Evolutionary conservation across 2,113 vertebrate species (phyloP).

Genomic region (Arothron firmamentum): DNA sequence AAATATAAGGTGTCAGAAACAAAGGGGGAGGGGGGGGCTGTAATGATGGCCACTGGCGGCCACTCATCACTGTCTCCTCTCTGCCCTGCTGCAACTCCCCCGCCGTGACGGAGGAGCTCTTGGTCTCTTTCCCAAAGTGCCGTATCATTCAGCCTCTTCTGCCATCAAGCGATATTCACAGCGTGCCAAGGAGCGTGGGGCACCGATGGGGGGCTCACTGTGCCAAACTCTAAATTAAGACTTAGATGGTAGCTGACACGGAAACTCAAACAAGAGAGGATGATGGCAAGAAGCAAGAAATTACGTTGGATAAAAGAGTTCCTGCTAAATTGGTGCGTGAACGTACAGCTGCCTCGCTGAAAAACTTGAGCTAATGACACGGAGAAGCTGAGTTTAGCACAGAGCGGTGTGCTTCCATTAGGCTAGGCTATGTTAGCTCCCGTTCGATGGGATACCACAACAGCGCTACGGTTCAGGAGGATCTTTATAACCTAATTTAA

Average conservation of each 20-base stretch:
- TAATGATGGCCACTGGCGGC: constrained; percentile 45
- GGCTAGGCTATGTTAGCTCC: too few relatives aligned
- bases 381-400: neutral
- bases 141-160: constrained; percentile 54
- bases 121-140: constrained; percentile 4
- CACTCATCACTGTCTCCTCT: constrained; percentile 51
- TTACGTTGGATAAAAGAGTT: constrained; percentile 12
- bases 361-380: neutral
- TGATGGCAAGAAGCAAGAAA: constrained; percentile 39
- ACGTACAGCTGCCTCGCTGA: constrained; percentile 7
- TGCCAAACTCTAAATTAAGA: constrained; percentile 36
- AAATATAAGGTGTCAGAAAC: constrained; percentile 43
- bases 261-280: constrained; percentile 28
- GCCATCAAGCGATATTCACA: constrained; percentile 51
- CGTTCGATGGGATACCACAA: too few relatives aligned
- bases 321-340: neutral
- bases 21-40: constrained; percentile 36
- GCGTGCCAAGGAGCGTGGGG: constrained; percentile 15
- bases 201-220: constrained; percentile 1
- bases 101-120: constrained; percentile 10
- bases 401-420: too few relatives aligned
- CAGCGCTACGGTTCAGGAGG: too few relatives aligned
- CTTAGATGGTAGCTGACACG: constrained; percentile 41
- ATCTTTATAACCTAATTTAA: too few relatives aligned
- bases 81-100: constrained; percentile 29